Conservation (phyloP, 2,113 vertebrate species). For the Trematocara zebra region DNA sequence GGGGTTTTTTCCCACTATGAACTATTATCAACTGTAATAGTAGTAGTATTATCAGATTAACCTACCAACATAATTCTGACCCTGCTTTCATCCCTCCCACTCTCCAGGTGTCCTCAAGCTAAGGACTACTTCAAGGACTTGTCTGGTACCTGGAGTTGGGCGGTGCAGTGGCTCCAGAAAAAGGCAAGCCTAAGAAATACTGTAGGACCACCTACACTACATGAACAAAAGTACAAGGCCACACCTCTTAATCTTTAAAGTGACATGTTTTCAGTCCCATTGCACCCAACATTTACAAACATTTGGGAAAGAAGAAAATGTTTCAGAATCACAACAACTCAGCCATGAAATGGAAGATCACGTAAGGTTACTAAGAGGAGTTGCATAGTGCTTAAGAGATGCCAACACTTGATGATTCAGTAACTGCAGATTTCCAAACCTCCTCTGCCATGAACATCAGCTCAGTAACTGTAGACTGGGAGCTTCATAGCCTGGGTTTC, state of each 20-base stretch:
- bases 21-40: background rate
- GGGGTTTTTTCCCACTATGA: background rate
- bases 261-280: background rate
- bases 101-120: conserved; percentile 84
- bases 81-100: background rate
- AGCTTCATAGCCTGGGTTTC: background rate
- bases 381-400: background rate
- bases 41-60: background rate
- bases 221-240: background rate
- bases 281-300: background rate
- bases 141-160: conserved; percentile 98
- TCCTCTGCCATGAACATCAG: background rate
- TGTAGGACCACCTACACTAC: background rate
- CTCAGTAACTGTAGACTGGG: background rate
- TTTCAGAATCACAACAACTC: background rate
- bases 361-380: background rate
- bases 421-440: background rate
- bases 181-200: conserved; percentile 72
- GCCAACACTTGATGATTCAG: background rate
- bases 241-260: background rate
- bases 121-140: conserved; percentile 99
- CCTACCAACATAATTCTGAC: background rate
- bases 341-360: background rate
- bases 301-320: background rate
- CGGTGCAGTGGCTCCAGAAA: conserved; percentile 97